A percentile compares a stretch with the other conserved stretches of the same genome.
These are phyloP conservation scores for Tautogolabrus adspersus DNA, from an alignment of 2,113 vertebrate genomes.

Conservation along the genomic window DNA sequence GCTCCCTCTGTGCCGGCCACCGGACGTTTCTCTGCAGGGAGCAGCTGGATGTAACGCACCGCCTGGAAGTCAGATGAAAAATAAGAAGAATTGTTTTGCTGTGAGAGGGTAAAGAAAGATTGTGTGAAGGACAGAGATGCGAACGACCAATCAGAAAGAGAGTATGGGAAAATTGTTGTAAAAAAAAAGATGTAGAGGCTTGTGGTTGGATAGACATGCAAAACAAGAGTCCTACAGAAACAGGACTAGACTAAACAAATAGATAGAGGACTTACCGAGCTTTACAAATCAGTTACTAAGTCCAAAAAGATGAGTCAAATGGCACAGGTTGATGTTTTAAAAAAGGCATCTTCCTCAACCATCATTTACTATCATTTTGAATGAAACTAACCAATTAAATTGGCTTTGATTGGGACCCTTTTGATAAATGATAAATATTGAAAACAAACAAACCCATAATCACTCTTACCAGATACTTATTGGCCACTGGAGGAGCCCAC, in stretches of 20 bases:
- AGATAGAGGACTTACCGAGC: background rate
- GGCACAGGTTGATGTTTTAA: background rate
- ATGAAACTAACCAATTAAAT: background rate
- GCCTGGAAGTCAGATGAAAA: constrained; percentile 80
- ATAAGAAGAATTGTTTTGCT: background rate
- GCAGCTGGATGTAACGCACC: constrained; percentile 94
- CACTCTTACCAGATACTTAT: constrained; percentile 89
- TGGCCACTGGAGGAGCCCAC: constrained; percentile 96
- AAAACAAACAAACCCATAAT: too few relatives aligned
- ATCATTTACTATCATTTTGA: too few relatives aligned
- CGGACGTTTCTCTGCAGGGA: constrained; percentile 94
- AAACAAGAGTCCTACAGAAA: constrained; percentile 35
- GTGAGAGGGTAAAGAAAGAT: background rate
- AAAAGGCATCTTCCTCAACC: background rate
- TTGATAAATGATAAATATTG: too few relatives aligned
- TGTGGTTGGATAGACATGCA: constrained; percentile 9
- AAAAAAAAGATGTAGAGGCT: background rate
- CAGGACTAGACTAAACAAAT: constrained; percentile 57
- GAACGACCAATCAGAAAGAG: constrained; percentile 29
- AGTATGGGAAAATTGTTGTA: background rate
- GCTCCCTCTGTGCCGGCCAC: constrained; percentile 93
- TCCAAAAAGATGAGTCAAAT: constrained; percentile 1
- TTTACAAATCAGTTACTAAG: background rate
- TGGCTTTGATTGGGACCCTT: background rate
- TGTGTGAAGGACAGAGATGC: background rate